phyloP scores from a whole-genome alignment of 2,113 vertebrate species.

The Xiphophorus maculatus region DNA sequence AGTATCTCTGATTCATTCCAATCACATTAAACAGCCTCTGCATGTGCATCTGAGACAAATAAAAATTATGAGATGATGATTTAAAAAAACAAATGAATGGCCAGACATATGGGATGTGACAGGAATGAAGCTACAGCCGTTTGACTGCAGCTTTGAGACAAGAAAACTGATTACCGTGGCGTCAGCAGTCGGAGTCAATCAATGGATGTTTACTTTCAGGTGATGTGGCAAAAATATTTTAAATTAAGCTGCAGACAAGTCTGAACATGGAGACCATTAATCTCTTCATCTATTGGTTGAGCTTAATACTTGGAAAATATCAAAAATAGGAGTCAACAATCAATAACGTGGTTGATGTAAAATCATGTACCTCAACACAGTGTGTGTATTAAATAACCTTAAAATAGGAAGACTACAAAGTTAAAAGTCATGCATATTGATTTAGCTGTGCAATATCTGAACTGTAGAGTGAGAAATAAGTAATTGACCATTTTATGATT shows the following conservation, averaged over 20 bases:
- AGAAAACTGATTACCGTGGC: constrained; percentile 34
- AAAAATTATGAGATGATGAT: constrained; percentile 41
- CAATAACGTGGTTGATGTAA: background rate
- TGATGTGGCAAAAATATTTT: constrained; percentile 34
- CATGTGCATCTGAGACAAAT: constrained; percentile 12
- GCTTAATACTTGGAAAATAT: constrained; percentile 8
- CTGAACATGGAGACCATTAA: background rate
- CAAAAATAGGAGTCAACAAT: constrained; percentile 18
- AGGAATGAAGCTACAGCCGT: constrained; percentile 27
- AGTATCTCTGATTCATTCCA: constrained; percentile 16
- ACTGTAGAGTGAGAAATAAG: background rate
- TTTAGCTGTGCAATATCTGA: background rate
- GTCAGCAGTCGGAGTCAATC: constrained; percentile 35
- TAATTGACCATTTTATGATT: too few relatives aligned
- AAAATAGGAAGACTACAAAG: background rate
- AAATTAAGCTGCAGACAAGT: constrained; percentile 15
- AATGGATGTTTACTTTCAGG: constrained; percentile 37
- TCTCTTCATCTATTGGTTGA: background rate
- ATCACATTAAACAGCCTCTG: constrained; percentile 15
- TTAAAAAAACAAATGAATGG: constrained; percentile 55
- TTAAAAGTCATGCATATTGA: background rate
- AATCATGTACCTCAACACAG: background rate
- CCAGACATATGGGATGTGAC: constrained; percentile 50
- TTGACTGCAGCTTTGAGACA: constrained; percentile 31
- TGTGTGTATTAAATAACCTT: background rate